phyloP scores from a whole-genome alignment of 2,888 invertebrate genomes.

The Colostygia pectinataria region DNA sequence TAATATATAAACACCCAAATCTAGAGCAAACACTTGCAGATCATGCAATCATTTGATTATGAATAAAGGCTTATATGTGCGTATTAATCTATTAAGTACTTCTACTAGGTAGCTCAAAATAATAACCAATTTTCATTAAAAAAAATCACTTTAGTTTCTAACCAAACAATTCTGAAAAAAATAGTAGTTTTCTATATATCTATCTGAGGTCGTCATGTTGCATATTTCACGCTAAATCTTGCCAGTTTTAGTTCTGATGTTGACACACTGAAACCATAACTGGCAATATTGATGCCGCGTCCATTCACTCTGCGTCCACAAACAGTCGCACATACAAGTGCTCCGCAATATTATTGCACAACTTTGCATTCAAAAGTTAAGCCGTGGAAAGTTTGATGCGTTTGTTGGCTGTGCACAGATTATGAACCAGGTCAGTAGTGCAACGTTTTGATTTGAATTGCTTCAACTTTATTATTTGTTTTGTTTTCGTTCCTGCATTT shows the following conservation, averaged over 20 bases:
- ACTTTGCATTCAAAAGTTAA: conserved; percentile 39
- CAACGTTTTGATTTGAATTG: conserved; percentile 22
- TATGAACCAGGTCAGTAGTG: conserved; percentile 23
- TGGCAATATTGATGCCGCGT: conserved; percentile 4
- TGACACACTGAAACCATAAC: conserved; percentile 1
- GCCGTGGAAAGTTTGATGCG: conserved; percentile 39
- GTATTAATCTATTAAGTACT: too few relatives aligned
- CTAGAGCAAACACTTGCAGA: too few relatives aligned
- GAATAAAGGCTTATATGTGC: too few relatives aligned
- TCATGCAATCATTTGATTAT: too few relatives aligned
- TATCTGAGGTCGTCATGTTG: too few relatives aligned
- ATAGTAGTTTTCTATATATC: too few relatives aligned
- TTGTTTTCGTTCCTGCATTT: conserved; percentile 13
- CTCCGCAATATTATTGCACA: conserved; percentile 41
- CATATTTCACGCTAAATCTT: too few relatives aligned
- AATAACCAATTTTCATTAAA: too few relatives aligned
- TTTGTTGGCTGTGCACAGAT: conserved; percentile 33
- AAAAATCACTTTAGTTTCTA: too few relatives aligned
- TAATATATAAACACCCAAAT: too few relatives aligned
- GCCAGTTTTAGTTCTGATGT: not conserved
- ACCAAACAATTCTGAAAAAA: too few relatives aligned
- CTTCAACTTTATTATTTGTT: conserved; percentile 17
- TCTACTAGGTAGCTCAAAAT: too few relatives aligned
- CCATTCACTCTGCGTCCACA: not conserved
- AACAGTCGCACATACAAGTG: conserved; percentile 30